Base-by-base conservation (phyloP, 1,140 invertebrate genomes). In the Andrena cerasifolii region DNA sequence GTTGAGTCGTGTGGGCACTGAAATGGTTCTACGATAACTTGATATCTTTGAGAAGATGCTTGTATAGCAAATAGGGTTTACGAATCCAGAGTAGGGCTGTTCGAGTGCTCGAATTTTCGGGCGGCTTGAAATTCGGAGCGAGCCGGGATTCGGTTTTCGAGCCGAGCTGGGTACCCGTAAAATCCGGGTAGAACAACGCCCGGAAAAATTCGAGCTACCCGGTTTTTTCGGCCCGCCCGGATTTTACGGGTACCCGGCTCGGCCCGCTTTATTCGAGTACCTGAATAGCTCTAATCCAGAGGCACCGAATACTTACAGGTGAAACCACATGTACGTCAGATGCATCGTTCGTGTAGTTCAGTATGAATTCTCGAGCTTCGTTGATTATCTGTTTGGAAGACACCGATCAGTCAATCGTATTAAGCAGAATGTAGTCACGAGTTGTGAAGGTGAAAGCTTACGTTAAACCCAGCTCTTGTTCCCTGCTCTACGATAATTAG, bases 401-500 rank as follows among this genome's bases (percentile, higher is more conserved):
- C 65, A 83, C 36, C 62, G n/a, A 79, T 53, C 76, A 49, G 10
- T 65, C 45, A 77, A 54, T 66, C 43, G 28, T 66, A 74, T 79
- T 61, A 40, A 58, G 24, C 58, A 71, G 33, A 63, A 73, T 49
- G 26, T 49, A 7, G 47, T 65, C 59, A 58, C 61, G 36, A 59
- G 51, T 47, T 28, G 2, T 36, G 43, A 47, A 33, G 33, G 21
- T 62, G 16, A 54, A 53, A 16, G 2, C 74, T 88, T 88, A 96
- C 93, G 88, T 94, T 93, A 86, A 96, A 98, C 8, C 97, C 98
- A 53, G 95, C 94, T 84, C 95, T 95, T 0, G 95, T 96, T 7
- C 98, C 98, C 84, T 96, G 94, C 92, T 99, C 98, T 16, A 98
- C 94, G 49, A 99, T 92, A 45, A 99, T 94, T 81, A 99, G 92